Conservation (phyloP, 2,888 invertebrate genomes). For the Pachycephus smyrnensis region DNA sequence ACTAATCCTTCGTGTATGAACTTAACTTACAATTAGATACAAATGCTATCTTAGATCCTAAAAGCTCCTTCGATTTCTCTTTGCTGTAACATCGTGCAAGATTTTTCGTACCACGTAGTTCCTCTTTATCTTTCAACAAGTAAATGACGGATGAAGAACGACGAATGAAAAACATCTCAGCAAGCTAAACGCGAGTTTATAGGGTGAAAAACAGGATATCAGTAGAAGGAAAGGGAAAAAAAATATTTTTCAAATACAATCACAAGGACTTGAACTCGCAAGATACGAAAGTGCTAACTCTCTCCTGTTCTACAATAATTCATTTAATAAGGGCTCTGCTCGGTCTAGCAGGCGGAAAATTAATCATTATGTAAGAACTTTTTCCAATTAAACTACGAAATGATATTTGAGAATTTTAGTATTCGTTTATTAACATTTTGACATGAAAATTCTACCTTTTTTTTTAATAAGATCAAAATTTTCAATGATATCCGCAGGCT, state of each 20-base stretch:
- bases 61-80: not conserved
- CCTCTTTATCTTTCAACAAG: not conserved
- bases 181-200: no score
- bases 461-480: no score
- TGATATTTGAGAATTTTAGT: no score
- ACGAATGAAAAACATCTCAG: not conserved
- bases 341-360: no score
- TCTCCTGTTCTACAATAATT: not conserved
- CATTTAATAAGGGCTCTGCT: no score
- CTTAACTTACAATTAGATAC: not conserved
- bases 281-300: constrained; percentile 15
- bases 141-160: no score
- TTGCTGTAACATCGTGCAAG: not conserved
- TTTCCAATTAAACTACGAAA: no score
- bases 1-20: not conserved
- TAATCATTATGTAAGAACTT: no score
- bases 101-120: not conserved
- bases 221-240: not conserved
- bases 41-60: not conserved
- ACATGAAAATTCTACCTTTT: no score
- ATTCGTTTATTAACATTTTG: no score
- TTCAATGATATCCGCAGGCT: no score
- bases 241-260: not conserved
- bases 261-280: constrained; percentile 1
- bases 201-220: no score